Evolutionary conservation across 2,888 invertebrate species (phyloP), one percentile per base, ranked within the genome.

Genomic region (Pammene fasciana): DNA sequence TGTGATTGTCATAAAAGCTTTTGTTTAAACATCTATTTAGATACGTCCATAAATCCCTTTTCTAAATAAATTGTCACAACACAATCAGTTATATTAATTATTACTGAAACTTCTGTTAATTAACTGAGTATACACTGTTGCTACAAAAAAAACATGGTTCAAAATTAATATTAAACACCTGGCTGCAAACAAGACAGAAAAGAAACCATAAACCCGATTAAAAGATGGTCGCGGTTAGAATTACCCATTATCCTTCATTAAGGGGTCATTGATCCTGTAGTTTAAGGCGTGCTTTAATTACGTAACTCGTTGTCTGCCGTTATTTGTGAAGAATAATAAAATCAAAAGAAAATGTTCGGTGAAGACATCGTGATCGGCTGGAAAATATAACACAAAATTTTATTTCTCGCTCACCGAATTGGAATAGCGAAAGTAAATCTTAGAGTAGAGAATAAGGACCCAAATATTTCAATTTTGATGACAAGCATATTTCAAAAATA

Each of bases 241-340:
- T 50, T 50, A 62, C 41, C 41, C 41, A 41, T 62, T 62, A 52
- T 9, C 13, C 50, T 62, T 62, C 16, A 62, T 62, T 62, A 62
- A 50, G 6, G 16, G 50, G 61, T 50, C 61, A 16, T 16, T 50
- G 61, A 62, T 38, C 61, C 41, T 13, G n/a, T 62, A n/a, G 34
- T 62, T 62, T 41, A 50, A 62, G 61, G 50, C 61, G 50, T 50
- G 36, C 9, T 50, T 50, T 62, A 62, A 62, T 61, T 48, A 61
- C 18, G 26, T 26, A 38, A 50, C 38, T 5, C 13, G 48, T 50
- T 18, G 48, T 52, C 52, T 13, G 26, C 13, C 52, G 52, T 0
- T 14, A 52, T 8, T 16, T 7, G 50, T 61, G 36, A 48, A 0
- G 48, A 50, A 50, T 26, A 26, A 50, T 38, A n/a, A 62, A 46